A percentile compares a stretch with the other conserved stretches of the same genome.
Evolutionary conservation across 2,113 vertebrate species (phyloP).

Genomic region (Corvus hawaiiensis): DNA sequence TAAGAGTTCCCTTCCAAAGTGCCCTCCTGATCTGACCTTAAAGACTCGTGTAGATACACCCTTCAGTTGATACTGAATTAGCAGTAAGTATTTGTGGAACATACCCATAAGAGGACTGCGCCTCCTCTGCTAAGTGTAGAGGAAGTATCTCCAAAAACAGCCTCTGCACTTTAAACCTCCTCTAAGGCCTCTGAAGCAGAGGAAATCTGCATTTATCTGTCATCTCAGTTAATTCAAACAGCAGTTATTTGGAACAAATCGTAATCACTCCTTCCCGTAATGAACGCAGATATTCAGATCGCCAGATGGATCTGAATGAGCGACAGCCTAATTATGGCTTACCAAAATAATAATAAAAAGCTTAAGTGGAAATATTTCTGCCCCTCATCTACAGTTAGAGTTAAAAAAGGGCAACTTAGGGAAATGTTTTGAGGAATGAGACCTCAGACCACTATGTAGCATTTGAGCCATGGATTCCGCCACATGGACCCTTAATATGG

Average conservation of each 20-base stretch:
- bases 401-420: background rate
- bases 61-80: background rate
- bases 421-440: background rate
- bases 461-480: background rate
- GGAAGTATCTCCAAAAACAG: background rate
- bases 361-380: constrained; percentile 8
- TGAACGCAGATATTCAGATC: background rate
- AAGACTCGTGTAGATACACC: background rate
- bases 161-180: background rate
- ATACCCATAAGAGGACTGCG: fast-evolving
- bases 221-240: constrained; percentile 14
- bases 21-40: background rate
- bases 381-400: background rate
- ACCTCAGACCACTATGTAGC: background rate
- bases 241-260: constrained; percentile 13
- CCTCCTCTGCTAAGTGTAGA: background rate
- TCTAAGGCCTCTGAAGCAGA: background rate
- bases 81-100: background rate
- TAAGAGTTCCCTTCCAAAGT: background rate
- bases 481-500: background rate
- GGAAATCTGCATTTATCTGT: constrained; percentile 13
- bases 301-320: constrained; percentile 39
- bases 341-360: background rate
- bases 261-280: background rate
- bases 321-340: background rate